Base-by-base conservation (phyloP, 2,113 vertebrate species). In the Elephantulus edwardii region DNA sequence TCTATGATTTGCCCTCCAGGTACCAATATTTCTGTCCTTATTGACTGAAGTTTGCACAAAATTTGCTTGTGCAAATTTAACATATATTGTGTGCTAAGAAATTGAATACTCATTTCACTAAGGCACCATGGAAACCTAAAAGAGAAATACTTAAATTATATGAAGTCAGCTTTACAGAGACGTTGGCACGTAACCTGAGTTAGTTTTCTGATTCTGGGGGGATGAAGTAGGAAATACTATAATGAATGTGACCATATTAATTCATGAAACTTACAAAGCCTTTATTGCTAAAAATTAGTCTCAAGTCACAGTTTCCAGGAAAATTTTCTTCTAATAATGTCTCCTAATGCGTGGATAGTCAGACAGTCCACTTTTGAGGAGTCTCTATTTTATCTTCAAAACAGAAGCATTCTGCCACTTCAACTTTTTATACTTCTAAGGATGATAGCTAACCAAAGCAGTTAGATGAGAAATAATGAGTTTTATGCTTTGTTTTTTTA, bases 311-410 rank as follows among this genome's bases (percentile, higher is more conserved):
- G 14, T 17, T 91, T 58, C 42, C 87, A 91, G 24, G 26, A 82
- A 52, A 83, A 71, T 81, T 84, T 83, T 84, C 19, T 70, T 48
- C 33, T 54, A 64, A 62, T 17, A 91, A 52, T 62, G 46, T 24
- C 52, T 81, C 48, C 72, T 54, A 84, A 52, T 58, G 50, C 35
- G 28, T 94, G 64, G 38, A 84, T 11, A 71, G 42, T 35, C 46
- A 90, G 1, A 22, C 78, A 81, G 58, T 35, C 40, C 33, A 88
- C 48, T 35, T 86, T 48, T 16, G 48, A 56, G 52, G 28, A 68
- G 16, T 48, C 9, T 54, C 33, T 82, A 44, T 83, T 84, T 87
- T 66, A 92, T 35, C 20, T 95, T 94, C 60, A 85, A 92, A 79
- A 58, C 77, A n/a, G 7, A 60, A n/a, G 78, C 40, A 83, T 74